These are phyloP conservation scores for Listronotus oregonensis DNA, from an alignment of 1,140 invertebrate genomes.

Conservation along the genomic window DNA sequence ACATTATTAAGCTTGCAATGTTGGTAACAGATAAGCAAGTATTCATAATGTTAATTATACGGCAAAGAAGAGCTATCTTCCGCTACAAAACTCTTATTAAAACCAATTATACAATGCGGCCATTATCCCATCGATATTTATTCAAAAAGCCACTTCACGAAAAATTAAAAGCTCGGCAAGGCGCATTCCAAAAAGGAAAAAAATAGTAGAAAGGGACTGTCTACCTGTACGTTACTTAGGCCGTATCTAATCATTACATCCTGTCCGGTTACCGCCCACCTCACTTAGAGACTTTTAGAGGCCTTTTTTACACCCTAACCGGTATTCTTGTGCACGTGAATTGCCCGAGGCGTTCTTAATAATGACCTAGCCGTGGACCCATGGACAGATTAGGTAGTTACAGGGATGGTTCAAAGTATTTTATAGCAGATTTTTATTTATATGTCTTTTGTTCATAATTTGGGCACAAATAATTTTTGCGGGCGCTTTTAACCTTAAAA, in stretches of 20 bases:
- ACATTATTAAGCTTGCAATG: too few species aligned
- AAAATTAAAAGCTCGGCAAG: constrained; percentile 32
- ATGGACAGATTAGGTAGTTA: constrained; percentile 20
- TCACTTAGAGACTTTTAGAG: constrained; percentile 35
- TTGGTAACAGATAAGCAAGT: too few species aligned
- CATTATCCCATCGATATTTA: constrained; percentile 14
- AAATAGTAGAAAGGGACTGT: constrained; percentile 27
- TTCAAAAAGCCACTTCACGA: constrained; percentile 20
- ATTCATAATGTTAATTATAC: too few species aligned
- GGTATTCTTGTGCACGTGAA: constrained; percentile 45
- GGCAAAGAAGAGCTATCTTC: too few species aligned
- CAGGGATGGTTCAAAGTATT: neutral
- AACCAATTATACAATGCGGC: constrained; percentile 15
- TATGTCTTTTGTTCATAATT: too few species aligned
- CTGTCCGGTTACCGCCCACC: constrained; percentile 43
- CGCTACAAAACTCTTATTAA: neutral
- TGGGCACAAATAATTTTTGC: too few species aligned
- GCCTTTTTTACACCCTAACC: constrained; percentile 44
- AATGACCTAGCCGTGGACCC: constrained; percentile 35
- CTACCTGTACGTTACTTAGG: constrained; percentile 33
- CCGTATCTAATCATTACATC: constrained; percentile 47
- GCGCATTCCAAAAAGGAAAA: constrained; percentile 22
- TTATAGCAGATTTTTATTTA: too few species aligned
- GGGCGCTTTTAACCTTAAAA: too few species aligned
- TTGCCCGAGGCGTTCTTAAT: constrained; percentile 40